Evolutionary conservation across 2,888 invertebrate genomes (phyloP), one percentile per base, ranked within the genome.

Genomic region (Lithosia quadra): DNA sequence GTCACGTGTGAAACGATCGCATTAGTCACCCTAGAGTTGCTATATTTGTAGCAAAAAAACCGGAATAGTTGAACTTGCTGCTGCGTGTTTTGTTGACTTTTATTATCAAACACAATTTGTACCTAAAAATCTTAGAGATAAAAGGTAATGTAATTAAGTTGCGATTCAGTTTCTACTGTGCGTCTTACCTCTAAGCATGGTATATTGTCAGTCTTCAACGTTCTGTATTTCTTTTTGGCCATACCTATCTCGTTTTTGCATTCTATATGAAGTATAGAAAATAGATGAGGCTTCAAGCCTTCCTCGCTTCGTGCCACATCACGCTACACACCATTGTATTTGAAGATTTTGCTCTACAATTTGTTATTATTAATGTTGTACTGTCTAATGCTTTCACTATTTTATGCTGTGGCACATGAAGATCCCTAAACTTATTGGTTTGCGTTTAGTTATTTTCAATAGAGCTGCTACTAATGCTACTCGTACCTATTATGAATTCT

Each of bases 21-120:
- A 66, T 53, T 74, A 65, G 68, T 73, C 70, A 60, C 59, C 43
- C 65, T 49, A 55, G 28, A 65, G 63, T 49, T 67, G 68, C 56
- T 24, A 58, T 63, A 67, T 56, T 65, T 67, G 34, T 61, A 63
- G 59, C 61, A 76, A 73, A 78, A 79, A 73, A 64, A 72, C 74
- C 81, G 83, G 80, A 83, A 81, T 73, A 60, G 63, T 63, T 61
- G 68, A 73, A 49, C 49, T 63, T 67, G 64, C 62, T 73, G 67
- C 62, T 74, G 71, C 81, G 81, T 56, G 56, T 67, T 71, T 34
- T 70, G 36, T 36, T 68, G 21, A 21, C 21, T 58, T 57, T 28
- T 43, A 28, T 21, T 58, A 59, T 28, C 15, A 21, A 15, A 58
- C 21, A 21, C 13, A 33, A 21, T 21, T 1, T 49, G 18, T 11